Evolutionary conservation across 1,140 invertebrate species (phyloP).

Genomic region (Drosophila bifasciata): DNA sequence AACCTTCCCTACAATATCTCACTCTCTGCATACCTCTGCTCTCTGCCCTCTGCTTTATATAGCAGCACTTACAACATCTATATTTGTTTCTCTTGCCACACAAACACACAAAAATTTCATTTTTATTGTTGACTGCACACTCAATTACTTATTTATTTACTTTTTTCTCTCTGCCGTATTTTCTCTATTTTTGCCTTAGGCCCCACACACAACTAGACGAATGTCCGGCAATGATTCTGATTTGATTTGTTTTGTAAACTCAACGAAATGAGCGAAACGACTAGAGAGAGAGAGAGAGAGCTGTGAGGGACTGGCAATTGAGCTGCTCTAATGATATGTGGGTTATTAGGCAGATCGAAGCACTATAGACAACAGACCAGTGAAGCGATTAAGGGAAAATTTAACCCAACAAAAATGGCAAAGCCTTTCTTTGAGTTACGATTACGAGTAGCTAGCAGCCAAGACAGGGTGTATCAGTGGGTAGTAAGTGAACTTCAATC

Average conservation of each 20-base stretch:
- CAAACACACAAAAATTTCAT: constrained; percentile 52
- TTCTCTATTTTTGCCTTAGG: neutral
- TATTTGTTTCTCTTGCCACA: constrained; percentile 50
- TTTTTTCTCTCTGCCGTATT: constrained; percentile 31
- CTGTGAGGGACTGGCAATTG: constrained; percentile 37
- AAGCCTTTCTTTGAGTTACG: constrained; percentile 14
- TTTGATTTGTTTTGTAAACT: constrained; percentile 65
- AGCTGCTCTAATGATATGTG: constrained; percentile 60
- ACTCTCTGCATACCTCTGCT: constrained; percentile 1
- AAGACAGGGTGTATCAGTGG: constrained; percentile 7
- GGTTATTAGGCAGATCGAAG: constrained; percentile 38
- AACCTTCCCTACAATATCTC: neutral
- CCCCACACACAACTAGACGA: constrained; percentile 14
- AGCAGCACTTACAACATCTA: constrained; percentile 23
- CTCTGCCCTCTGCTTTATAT: neutral
- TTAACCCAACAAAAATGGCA: constrained; percentile 37
- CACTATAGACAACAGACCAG: constrained; percentile 32
- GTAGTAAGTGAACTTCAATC: neutral
- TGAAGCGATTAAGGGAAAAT: constrained; percentile 64
- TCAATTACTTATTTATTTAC: constrained; percentile 75
- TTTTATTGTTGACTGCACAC: constrained; percentile 81
- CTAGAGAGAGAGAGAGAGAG: neutral
- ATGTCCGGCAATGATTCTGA: constrained; percentile 35
- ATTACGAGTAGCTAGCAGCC: neutral
- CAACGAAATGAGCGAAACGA: constrained; percentile 19